Percentiles rank a stretch among this genome's conserved stretches.
Evolutionary conservation across 2,797 vertebrate genomes (phyloP).

Genomic region (Oreortyx pictus): DNA sequence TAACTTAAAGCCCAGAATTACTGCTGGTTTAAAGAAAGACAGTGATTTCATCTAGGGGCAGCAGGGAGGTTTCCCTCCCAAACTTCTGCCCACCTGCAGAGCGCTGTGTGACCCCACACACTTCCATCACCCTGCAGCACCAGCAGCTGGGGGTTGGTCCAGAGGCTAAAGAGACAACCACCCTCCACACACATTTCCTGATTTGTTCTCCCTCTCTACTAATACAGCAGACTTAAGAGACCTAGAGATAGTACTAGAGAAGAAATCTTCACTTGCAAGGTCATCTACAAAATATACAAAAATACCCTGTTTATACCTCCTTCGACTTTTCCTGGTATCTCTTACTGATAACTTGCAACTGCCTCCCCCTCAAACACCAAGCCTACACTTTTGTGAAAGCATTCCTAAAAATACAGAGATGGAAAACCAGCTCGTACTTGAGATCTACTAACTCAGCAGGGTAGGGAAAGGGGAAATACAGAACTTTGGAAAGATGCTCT

Average conservation of each 20-base stretch:
- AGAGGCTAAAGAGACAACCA: not conserved
- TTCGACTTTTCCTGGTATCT: not conserved
- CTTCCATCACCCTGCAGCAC: rapidly evolving
- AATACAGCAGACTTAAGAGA: not conserved
- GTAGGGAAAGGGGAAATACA: not conserved
- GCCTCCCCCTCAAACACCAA: not conserved
- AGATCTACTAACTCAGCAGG: not conserved
- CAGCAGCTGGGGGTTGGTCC: rapidly evolving
- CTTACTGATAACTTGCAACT: not conserved
- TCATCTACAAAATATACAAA: not conserved
- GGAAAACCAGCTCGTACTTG: constrained; percentile 8
- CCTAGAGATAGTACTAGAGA: not conserved
- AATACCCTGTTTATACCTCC: not conserved
- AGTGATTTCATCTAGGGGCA: not conserved
- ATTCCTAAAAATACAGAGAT: not conserved
- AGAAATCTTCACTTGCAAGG: not conserved
- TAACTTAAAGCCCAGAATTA: not conserved
- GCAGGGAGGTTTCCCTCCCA: rapidly evolving
- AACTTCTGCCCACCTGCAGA: not conserved
- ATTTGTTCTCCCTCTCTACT: not conserved
- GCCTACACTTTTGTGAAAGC: not conserved
- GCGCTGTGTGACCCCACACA: rapidly evolving
- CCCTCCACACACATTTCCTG: not conserved
- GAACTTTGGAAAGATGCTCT: not conserved
- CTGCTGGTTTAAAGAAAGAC: not conserved